These are phyloP conservation scores for Chrysogorgia sp. DNA, from an alignment of 92 coral and sea anemone genomes.

Conservation along the genomic window DNA sequence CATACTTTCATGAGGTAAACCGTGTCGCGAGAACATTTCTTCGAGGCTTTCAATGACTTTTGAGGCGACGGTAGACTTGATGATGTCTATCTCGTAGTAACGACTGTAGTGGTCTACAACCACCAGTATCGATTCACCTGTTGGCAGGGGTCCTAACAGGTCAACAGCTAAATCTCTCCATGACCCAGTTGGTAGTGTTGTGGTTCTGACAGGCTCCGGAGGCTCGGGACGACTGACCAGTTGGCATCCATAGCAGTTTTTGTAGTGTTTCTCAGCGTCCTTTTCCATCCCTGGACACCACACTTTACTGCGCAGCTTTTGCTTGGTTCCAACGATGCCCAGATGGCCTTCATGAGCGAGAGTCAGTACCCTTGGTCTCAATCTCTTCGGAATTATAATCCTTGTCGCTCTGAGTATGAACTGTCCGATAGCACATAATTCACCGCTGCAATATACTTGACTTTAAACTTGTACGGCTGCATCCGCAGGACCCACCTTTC, in stretches of 20 bases:
- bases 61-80: slow-evolving; percentile 52
- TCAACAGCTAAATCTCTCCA: slow-evolving; percentile 61
- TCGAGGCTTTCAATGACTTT: slow-evolving; percentile 46
- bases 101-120: slow-evolving; percentile 61
- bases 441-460: no score
- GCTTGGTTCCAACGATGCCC: slow-evolving; percentile 44
- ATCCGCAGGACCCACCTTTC: slow-evolving; percentile 56
- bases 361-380: slow-evolving; percentile 17
- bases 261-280: slow-evolving; percentile 56
- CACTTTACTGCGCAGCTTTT: slow-evolving; percentile 60
- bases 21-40: slow-evolving; percentile 51
- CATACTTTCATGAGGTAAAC: slow-evolving; percentile 55
- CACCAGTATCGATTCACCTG: slow-evolving; percentile 60
- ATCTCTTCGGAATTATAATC: slow-evolving; percentile 23
- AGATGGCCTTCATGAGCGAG: slow-evolving; percentile 38
- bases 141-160: slow-evolving; percentile 59
- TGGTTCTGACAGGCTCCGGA: slow-evolving; percentile 62
- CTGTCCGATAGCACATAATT: slow-evolving; percentile 46
- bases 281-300: slow-evolving; percentile 69
- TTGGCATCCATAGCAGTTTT: slow-evolving; percentile 55
- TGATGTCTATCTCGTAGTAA: slow-evolving; percentile 54
- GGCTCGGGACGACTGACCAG: slow-evolving; percentile 54
- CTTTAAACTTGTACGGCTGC: slow-evolving; percentile 58
- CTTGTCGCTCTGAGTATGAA: slow-evolving; percentile 48
- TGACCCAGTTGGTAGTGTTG: slow-evolving; percentile 52